Base-by-base conservation (phyloP, 1,140 invertebrate species). In the Pachyrhynchus sulphureomaculatus region DNA sequence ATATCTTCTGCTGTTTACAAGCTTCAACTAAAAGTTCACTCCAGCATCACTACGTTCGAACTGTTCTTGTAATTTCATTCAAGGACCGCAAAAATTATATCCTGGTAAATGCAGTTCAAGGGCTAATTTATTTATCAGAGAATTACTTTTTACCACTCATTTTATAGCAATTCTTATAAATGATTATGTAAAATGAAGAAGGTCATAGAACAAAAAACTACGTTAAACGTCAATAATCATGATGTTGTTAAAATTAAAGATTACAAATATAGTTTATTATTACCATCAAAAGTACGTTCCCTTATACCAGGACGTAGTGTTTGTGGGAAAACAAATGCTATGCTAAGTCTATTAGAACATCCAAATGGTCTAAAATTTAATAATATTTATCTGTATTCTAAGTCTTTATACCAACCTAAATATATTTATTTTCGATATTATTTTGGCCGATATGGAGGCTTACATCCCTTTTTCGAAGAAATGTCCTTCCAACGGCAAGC, bases 1-100 rank as follows among this genome's bases (percentile, higher is more conserved):
- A 67, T 48, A 81, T 78, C 68, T 80, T 76, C 58, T 81, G 80
- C 26, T 74, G 48, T 67, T 75, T 79, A 53, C 78, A 80, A 21
- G 74, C 71, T 49, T 68, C 26, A 67, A 81, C 79, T 26, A 82
- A 69, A 44, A 42, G 72, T 81, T 81, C 18, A 80, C 69, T 17
- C 76, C 76, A 26, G 36, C 18, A 73, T 80, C 75, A 29, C 75
- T 77, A 53, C 75, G 67, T 32, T 17, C 53, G 66, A 80, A 72
- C 59, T 77, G 62, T 68, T 77, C 68, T 33, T 69, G 10, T 62
- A 81, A 58, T 64, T 77, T 77, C 9, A 77, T 81, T 13, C 77
- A 78, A 5, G 77, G 77, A 4, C 77, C 78, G 56, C 79, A 81
- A 63, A 71, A 81, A 23, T 74, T 60, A 75, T 78, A 81, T 20